These are phyloP conservation scores for Poecilia wingei DNA, from an alignment of 2,797 vertebrate genomes.

Conservation along the genomic window DNA sequence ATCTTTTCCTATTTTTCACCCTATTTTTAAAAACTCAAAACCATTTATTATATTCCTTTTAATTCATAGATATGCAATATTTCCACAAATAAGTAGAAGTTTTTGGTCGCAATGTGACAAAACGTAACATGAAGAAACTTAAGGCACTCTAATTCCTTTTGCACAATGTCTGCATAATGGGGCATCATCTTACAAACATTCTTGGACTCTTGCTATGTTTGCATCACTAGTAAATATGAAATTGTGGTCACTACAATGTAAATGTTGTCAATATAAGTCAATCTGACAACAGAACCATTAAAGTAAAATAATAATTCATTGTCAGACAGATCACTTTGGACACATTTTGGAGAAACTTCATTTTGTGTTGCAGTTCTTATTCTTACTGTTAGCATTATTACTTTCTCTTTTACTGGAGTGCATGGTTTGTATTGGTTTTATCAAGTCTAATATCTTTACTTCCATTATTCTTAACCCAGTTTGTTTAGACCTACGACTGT, in stretches of 20 bases:
- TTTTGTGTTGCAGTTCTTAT: neutral
- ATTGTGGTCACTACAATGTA: neutral
- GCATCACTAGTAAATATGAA: neutral
- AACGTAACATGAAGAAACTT: neutral
- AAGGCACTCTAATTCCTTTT: neutral
- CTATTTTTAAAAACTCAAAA: neutral
- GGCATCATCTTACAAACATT: neutral
- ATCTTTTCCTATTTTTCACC: neutral
- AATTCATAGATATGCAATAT: neutral
- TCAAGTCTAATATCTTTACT: neutral
- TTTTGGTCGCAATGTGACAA: neutral
- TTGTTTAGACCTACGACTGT: neutral
- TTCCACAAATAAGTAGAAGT: neutral
- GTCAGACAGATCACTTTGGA: constrained; percentile 1
- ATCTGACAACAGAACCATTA: neutral
- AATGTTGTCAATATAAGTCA: neutral
- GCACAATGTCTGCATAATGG: neutral
- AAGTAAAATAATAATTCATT: neutral
- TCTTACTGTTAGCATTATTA: neutral
- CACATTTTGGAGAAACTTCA: neutral
- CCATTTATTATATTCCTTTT: neutral
- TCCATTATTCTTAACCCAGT: neutral
- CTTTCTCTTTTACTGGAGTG: neutral
- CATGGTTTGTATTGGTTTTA: neutral
- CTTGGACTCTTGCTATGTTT: neutral